Base-by-base conservation (phyloP, 2,888 invertebrate species). In the Xiphydria camelus region DNA sequence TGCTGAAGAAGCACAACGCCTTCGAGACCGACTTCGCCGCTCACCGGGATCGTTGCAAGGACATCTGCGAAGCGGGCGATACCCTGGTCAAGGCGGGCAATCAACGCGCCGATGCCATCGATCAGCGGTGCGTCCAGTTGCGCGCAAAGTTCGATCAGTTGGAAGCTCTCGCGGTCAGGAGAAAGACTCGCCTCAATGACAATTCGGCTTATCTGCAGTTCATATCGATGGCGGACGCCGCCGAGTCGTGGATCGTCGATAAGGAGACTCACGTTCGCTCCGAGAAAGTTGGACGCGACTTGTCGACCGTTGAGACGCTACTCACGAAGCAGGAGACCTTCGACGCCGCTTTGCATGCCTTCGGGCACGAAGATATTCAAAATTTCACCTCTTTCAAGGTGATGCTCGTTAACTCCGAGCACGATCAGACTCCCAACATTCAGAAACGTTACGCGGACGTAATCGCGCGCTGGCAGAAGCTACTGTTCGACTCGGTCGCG, bases 141-240 rank as follows among this genome's bases (percentile, higher is more conserved):
- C 82, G 87, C 78, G 86, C 84, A 40, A 93, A 92, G 70, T 78
- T 97, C 65, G 91, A 91, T 66, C 88, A 91, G 71, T 82, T 99
- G 66, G 90, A 89, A 4, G 83, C 87, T 0, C 81, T 96, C 59
- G 97, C 97, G 4, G 86, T 86, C 0, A 84, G 89, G 12, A 88
- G 99, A 62, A 95, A 96, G 80, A 87, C 89, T 1, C 89, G 91
- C 23, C 83, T 99, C 49, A 85, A 93, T 61, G 99, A 99, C 78
- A 99, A 98, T 81, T 95, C 95, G 0, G 97, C 98, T 26, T 98
- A 98, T 79, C 82, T 99, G 68, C 98, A 99, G 77, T 97, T 99
- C 79, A 94, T 99, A 89, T 99, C 99, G 99, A 99, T 99, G 81
- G 98, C 99, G 2, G 99, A 99, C 79, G 99, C 99, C 36, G 99